Evolutionary conservation across 92 coral and sea anemone genomes (phyloP).

Genomic region (Metridium senile): DNA sequence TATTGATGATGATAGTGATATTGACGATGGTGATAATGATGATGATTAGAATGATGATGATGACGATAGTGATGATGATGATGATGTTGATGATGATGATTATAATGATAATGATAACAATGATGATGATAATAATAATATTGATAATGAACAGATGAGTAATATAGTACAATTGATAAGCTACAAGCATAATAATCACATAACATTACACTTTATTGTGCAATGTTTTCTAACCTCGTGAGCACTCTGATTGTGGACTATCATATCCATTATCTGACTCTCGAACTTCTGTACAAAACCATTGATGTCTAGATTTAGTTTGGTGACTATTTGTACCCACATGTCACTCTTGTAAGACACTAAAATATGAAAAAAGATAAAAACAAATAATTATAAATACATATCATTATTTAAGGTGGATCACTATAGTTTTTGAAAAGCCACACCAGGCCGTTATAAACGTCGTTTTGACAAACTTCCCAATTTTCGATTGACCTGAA

Average conservation of each 20-base stretch:
- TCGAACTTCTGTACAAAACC: constrained; percentile 38
- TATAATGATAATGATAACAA: not conserved
- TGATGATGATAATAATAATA: not conserved
- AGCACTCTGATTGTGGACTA: constrained; percentile 34
- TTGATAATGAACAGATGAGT: not conserved
- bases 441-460: no score
- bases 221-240: constrained; percentile 43
- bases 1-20: not conserved
- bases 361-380: constrained; percentile 6
- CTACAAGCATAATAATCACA: not conserved
- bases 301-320: constrained; percentile 34
- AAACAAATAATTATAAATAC: not conserved
- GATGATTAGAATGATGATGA: not conserved
- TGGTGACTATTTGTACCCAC: constrained; percentile 49
- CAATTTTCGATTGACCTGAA: no score
- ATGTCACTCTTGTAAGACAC: constrained; percentile 47
- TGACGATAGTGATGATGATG: not conserved
- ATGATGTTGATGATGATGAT: not conserved
- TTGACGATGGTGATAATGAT: not conserved
- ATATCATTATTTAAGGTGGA: no score
- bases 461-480: no score
- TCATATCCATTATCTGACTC: constrained; percentile 53
- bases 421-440: no score
- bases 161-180: no score
- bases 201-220: no score